A percentile compares a stretch with the other conserved stretches of the same genome.
phyloP scores from a whole-genome alignment of 2,888 invertebrate species.

The Axea sp. region DNA sequence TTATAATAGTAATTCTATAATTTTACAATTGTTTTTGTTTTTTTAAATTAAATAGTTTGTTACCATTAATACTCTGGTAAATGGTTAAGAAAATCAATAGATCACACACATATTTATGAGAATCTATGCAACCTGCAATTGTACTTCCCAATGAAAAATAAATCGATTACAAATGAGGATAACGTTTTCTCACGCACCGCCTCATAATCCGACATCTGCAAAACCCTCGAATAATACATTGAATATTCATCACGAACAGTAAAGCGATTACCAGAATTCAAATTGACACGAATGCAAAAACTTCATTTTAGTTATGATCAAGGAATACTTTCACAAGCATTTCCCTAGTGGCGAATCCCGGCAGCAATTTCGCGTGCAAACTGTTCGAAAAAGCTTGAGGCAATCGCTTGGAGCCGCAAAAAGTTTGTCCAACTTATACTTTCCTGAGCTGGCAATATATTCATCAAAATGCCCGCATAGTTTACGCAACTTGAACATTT shows the following conservation, averaged over 20 bases:
- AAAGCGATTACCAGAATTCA: conserved; percentile 24
- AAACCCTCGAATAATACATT: not conserved
- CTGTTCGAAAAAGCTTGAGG: conserved; percentile 30
- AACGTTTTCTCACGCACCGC: too few species aligned
- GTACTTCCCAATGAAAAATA: too few species aligned
- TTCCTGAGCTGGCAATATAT: conserved; percentile 5
- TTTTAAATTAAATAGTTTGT: too few species aligned
- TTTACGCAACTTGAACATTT: conserved; percentile 9
- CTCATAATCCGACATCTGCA: not conserved
- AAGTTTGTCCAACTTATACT: conserved; percentile 14
- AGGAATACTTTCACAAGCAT: conserved; percentile 28
- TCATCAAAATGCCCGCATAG: conserved; percentile 24
- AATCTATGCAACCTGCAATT: too few species aligned
- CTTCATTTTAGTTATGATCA: conserved; percentile 40
- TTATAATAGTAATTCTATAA: too few species aligned
- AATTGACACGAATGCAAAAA: conserved; percentile 35
- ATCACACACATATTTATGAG: too few species aligned
- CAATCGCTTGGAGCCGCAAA: conserved; percentile 18
- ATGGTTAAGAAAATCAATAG: too few species aligned
- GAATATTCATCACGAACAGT: conserved; percentile 16
- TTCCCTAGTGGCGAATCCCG: conserved; percentile 25
- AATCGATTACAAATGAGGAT: too few species aligned
- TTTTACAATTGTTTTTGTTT: too few species aligned
- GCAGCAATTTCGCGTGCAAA: conserved; percentile 18
- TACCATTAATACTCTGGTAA: too few species aligned